Percentiles rank a stretch among this genome's conserved stretches.
phyloP scores from a whole-genome alignment of 2,113 vertebrate genomes.

The Aix galericulata region DNA sequence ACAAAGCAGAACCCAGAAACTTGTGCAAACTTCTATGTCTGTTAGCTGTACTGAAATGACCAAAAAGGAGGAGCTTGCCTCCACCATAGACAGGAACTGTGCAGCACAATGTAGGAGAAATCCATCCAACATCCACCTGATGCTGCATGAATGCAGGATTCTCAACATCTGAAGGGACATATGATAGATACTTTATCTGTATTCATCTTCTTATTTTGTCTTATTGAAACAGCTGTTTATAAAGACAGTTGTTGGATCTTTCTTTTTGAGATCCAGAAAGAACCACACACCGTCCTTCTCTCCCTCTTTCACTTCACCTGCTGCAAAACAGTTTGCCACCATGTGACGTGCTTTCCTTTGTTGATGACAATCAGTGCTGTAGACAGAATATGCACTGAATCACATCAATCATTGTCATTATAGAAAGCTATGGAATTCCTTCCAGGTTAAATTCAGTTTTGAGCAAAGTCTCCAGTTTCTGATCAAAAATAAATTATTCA shows the following conservation, averaged over 20 bases:
- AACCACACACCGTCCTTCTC: not conserved
- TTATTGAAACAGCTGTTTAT: not conserved
- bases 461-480: not conserved
- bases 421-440: not conserved
- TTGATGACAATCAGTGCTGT: not conserved
- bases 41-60: not conserved
- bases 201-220: not conserved
- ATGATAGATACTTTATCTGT: not conserved
- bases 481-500: not conserved
- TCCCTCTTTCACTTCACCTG: not conserved
- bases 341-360: not conserved
- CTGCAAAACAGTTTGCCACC: not conserved
- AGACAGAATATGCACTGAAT: not conserved
- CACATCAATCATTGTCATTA: not conserved
- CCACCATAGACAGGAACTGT: not conserved
- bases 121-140: not conserved
- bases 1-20: not conserved
- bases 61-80: not conserved
- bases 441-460: not conserved
- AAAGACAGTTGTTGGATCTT: not conserved
- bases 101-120: not conserved
- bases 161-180: not conserved
- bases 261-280: not conserved
- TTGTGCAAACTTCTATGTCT: not conserved
- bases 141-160: not conserved